These are phyloP conservation scores for Pseudopodoces humilis DNA, from an alignment of 2,113 vertebrate genomes.

Conservation along the genomic window DNA sequence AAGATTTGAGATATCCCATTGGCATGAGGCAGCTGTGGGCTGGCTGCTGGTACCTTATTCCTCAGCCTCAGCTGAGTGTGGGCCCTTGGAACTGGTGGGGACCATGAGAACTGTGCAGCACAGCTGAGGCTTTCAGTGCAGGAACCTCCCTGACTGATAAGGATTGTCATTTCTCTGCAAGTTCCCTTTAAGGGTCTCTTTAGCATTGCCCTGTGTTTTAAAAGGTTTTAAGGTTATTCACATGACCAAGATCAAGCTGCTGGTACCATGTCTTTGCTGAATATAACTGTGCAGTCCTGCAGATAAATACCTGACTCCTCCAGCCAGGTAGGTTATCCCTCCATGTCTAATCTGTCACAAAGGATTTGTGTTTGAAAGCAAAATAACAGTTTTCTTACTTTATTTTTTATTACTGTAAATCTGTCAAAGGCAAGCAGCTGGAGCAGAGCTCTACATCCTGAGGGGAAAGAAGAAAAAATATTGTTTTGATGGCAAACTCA, in stretches of 20 bases:
- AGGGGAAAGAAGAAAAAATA: conserved; percentile 32
- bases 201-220: not conserved
- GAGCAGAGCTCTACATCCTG: conserved; percentile 38
- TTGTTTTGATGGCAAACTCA: conserved; percentile 36
- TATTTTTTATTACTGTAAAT: conserved; percentile 58
- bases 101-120: not conserved
- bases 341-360: conserved; percentile 42
- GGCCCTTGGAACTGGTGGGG: not conserved
- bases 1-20: fast-evolving
- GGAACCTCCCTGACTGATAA: conserved; percentile 4
- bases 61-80: not conserved
- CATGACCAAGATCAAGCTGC: not conserved
- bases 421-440: conserved; percentile 52
- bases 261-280: not conserved
- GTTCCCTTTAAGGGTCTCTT: not conserved
- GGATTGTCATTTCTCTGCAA: not conserved
- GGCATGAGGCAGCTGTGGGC: not conserved
- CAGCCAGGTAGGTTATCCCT: conserved; percentile 5
- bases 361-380: conserved; percentile 60
- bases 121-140: not conserved
- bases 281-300: conserved; percentile 21
- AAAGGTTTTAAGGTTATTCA: conserved; percentile 44
- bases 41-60: not conserved
- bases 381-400: conserved; percentile 9
- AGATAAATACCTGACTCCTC: conserved; percentile 48